phyloP scores from a whole-genome alignment of 2,797 vertebrate species.

The Glyptemys insculpta region DNA sequence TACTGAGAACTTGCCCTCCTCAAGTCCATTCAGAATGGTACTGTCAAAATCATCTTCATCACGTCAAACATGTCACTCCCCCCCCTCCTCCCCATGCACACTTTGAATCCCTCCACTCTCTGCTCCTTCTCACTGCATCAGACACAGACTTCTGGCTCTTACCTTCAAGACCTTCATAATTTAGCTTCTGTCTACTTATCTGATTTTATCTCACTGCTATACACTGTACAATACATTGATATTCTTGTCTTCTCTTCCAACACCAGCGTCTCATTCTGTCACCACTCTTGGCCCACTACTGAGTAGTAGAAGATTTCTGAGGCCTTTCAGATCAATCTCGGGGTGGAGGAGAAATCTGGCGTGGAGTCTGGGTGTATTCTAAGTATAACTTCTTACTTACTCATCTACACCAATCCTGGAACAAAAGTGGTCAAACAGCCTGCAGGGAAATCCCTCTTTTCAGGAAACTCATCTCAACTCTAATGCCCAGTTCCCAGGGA shows the following conservation, averaged over 20 bases:
- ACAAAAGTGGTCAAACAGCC: neutral
- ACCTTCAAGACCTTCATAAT: accelerated
- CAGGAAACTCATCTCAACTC: neutral
- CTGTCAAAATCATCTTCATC: neutral
- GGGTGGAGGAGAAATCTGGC: neutral
- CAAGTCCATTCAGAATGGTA: neutral
- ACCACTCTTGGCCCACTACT: neutral
- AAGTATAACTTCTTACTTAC: neutral
- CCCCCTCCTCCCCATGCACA: neutral
- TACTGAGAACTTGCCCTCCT: neutral
- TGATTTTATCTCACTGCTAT: neutral
- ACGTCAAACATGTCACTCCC: neutral
- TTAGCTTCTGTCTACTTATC: neutral
- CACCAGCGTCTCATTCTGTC: neutral
- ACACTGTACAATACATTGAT: neutral
- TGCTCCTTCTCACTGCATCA: neutral
- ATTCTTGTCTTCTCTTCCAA: neutral
- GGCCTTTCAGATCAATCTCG: neutral
- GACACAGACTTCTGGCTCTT: neutral
- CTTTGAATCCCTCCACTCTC: neutral
- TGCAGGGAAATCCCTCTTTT: neutral
- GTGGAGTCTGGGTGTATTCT: neutral
- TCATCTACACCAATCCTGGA: neutral
- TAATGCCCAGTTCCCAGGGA: neutral
- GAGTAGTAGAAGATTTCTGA: neutral